Conservation (phyloP, 2,888 invertebrate species). For the Heteromurus nitidus region DNA sequence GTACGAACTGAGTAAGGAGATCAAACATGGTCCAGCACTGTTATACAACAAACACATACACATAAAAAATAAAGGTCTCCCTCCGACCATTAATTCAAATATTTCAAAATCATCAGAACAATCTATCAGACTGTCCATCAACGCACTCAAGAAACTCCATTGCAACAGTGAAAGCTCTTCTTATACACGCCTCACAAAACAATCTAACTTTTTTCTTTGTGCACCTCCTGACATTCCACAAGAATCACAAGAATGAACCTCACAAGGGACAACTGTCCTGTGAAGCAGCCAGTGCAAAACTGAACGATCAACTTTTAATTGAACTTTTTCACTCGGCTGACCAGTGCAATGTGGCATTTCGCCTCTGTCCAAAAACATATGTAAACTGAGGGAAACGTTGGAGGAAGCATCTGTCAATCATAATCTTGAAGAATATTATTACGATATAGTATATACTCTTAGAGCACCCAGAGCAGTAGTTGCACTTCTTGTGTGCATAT, state of each 20-base stretch:
- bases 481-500: slow-evolving; percentile 9
- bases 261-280: slow-evolving; percentile 34
- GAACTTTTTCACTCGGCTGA: slow-evolving; percentile 32
- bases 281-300: slow-evolving; percentile 38
- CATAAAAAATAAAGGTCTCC: no score
- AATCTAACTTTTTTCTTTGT: no score
- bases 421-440: slow-evolving; percentile 28
- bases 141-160: no score
- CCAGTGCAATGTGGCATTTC: background rate
- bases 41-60: no score
- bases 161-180: no score
- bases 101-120: slow-evolving; percentile 30
- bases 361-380: slow-evolving; percentile 36
- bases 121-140: slow-evolving; percentile 28
- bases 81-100: background rate
- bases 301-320: slow-evolving; percentile 56
- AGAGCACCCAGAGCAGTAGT: background rate
- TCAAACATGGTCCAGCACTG: background rate
- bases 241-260: no score
- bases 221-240: no score
- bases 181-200: no score
- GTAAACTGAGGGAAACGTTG: slow-evolving; percentile 48
- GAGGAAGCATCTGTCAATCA: slow-evolving; percentile 60
- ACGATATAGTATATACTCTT: background rate
- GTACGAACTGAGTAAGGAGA: background rate